phyloP scores from a whole-genome alignment of 2,888 invertebrate genomes.

The Folsomia manolachei region DNA sequence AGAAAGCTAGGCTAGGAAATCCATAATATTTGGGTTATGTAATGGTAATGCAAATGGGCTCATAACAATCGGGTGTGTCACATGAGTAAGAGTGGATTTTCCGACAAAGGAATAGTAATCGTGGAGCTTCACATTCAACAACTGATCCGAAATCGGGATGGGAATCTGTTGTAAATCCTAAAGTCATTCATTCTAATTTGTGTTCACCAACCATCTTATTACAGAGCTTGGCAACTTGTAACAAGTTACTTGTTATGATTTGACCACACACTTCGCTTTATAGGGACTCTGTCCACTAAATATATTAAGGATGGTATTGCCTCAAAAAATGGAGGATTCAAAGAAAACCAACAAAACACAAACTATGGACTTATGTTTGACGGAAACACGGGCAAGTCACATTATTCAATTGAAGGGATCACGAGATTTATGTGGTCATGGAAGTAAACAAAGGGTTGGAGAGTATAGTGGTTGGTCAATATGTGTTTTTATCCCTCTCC shows the following conservation, averaged over 20 bases:
- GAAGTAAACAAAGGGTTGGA: background rate
- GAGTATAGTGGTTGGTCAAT: background rate
- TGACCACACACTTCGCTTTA: too few species aligned
- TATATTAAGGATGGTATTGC: too few species aligned
- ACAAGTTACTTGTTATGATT: too few species aligned
- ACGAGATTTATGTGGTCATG: slow-evolving; percentile 7
- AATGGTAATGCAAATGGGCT: slow-evolving; percentile 41
- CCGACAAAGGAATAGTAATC: slow-evolving; percentile 14
- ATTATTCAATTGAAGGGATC: background rate
- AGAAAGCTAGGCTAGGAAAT: background rate
- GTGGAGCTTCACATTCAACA: slow-evolving; percentile 11
- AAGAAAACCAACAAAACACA: too few species aligned
- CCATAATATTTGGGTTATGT: background rate
- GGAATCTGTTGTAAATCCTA: background rate
- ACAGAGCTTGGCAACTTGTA: too few species aligned
- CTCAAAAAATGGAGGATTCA: too few species aligned
- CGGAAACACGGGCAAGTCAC: slow-evolving; percentile 3
- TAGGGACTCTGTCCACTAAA: too few species aligned
- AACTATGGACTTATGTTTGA: background rate
- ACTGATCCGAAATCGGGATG: background rate
- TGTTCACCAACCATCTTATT: too few species aligned
- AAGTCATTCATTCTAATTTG: too few species aligned
- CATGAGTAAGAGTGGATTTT: slow-evolving; percentile 24
- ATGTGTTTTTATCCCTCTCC: background rate
- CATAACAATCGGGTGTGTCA: slow-evolving; percentile 38